These are phyloP conservation scores for Enteromius viviparus DNA, from an alignment of 2,797 vertebrate species.

Conservation along the genomic window DNA sequence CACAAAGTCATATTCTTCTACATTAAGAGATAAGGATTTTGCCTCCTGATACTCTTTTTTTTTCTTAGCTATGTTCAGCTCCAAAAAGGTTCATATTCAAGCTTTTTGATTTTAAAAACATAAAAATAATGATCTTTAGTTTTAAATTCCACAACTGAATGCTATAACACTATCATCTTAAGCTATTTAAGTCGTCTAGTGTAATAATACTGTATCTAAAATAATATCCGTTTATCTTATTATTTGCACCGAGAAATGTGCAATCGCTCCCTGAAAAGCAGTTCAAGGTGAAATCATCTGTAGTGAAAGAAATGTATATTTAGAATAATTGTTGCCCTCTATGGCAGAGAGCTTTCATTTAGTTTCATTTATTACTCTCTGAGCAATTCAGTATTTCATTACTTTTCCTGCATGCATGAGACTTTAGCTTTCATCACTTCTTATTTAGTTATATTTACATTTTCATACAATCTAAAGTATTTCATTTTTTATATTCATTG, in stretches of 20 bases:
- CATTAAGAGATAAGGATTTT: slow-evolving; percentile 13
- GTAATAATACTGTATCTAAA: background rate
- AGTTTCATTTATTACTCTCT: background rate
- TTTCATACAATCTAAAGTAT: background rate
- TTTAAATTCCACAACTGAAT: too few species aligned
- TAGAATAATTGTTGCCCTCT: background rate
- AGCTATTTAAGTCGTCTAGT: background rate
- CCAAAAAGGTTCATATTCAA: background rate
- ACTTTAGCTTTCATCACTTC: background rate
- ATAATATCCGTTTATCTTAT: background rate
- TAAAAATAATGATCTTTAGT: background rate
- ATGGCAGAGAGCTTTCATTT: background rate
- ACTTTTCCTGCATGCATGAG: background rate
- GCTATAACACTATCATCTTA: background rate
- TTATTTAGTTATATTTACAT: slow-evolving; percentile 17
- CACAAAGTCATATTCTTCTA: background rate
- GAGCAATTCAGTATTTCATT: background rate
- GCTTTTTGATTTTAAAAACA: background rate
- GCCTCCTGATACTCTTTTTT: background rate
- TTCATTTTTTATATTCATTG: slow-evolving; percentile 11
- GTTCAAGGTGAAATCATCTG: background rate
- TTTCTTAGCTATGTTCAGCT: background rate
- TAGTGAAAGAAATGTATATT: background rate
- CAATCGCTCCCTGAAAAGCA: background rate
- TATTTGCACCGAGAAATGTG: background rate